phyloP scores from a whole-genome alignment of 1,140 invertebrate species.

The Venturia canescens region DNA sequence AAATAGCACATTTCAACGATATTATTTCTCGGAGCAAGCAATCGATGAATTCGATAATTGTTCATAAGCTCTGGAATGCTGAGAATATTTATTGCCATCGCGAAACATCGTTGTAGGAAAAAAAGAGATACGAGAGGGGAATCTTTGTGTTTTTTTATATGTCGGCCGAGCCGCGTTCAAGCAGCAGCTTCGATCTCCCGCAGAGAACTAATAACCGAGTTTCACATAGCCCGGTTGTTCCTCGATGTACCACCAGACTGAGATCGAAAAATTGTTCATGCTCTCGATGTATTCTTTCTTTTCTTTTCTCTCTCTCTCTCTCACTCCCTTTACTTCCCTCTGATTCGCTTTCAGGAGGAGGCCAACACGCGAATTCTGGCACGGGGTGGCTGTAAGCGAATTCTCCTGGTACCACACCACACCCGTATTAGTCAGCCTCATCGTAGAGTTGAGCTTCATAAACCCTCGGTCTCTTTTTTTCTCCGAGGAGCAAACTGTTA shows the following conservation, averaged over 20 bases:
- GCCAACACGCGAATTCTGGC: not conserved
- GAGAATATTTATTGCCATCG: not conserved
- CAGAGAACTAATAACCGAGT: constrained; percentile 69
- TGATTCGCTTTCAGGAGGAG: not conserved
- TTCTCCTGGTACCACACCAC: not conserved
- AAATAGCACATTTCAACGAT: no score
- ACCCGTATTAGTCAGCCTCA: constrained; percentile 2
- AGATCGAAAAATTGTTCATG: constrained; percentile 14
- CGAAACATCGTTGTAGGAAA: not conserved
- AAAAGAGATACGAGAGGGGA: constrained; percentile 25
- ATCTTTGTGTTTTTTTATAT: constrained; percentile 3
- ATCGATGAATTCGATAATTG: no score
- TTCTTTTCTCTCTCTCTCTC: not conserved
- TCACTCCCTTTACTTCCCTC: not conserved
- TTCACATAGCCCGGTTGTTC: constrained; percentile 55
- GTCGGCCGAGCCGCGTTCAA: not conserved
- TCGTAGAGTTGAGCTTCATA: constrained; percentile 1
- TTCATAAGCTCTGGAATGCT: no score
- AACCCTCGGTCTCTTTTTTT: constrained; percentile 40
- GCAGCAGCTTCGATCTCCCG: constrained; percentile 56
- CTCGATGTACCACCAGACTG: constrained; percentile 51
- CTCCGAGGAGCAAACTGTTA: constrained; percentile 65
- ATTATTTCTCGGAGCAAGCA: no score
- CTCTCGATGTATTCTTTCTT: constrained; percentile 3
- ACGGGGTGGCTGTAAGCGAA: constrained; percentile 5